These are phyloP conservation scores for Sinocyclocheilus maitianheensis DNA, from an alignment of 2,113 vertebrate genomes.

Conservation along the genomic window DNA sequence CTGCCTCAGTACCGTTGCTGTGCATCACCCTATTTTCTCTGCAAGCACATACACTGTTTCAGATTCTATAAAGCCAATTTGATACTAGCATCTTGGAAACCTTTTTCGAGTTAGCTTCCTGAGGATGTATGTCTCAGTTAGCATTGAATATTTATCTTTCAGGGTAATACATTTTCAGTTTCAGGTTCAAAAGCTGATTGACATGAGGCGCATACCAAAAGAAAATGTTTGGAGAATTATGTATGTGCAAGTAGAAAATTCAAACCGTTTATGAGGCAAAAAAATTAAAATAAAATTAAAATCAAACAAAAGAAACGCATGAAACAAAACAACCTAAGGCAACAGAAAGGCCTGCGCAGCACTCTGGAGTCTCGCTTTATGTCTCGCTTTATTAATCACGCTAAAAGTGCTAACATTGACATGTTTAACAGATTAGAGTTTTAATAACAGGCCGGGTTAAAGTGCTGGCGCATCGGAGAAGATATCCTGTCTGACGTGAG, in stretches of 20 bases:
- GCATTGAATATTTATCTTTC: not conserved
- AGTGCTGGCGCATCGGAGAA: slow-evolving; percentile 79
- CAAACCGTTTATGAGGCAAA: not conserved
- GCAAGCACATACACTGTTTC: slow-evolving; percentile 64
- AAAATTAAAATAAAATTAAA: slow-evolving; percentile 23
- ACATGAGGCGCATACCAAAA: not conserved
- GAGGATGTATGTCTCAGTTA: not conserved
- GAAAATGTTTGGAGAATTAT: slow-evolving; percentile 8
- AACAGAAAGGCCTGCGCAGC: slow-evolving; percentile 75
- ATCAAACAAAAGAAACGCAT: slow-evolving; percentile 59
- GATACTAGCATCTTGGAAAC: slow-evolving; percentile 9
- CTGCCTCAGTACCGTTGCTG: slow-evolving; percentile 72
- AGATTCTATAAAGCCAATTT: slow-evolving; percentile 50
- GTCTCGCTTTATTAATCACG: slow-evolving; percentile 87
- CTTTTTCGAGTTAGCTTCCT: not conserved
- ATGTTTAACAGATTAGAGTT: slow-evolving; percentile 91
- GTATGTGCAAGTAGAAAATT: not conserved
- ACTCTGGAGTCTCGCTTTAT: slow-evolving; percentile 76
- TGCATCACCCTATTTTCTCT: slow-evolving; percentile 76
- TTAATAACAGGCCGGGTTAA: slow-evolving; percentile 81
- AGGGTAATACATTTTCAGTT: not conserved
- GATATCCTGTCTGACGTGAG: slow-evolving; percentile 76
- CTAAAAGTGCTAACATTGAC: slow-evolving; percentile 93
- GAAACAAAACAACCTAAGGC: slow-evolving; percentile 67
- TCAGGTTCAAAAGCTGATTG: not conserved